Evolutionary conservation across 2,888 invertebrate genomes (phyloP), one percentile per base, ranked within the genome.

Genomic region (Drosophila melanocephala): DNA sequence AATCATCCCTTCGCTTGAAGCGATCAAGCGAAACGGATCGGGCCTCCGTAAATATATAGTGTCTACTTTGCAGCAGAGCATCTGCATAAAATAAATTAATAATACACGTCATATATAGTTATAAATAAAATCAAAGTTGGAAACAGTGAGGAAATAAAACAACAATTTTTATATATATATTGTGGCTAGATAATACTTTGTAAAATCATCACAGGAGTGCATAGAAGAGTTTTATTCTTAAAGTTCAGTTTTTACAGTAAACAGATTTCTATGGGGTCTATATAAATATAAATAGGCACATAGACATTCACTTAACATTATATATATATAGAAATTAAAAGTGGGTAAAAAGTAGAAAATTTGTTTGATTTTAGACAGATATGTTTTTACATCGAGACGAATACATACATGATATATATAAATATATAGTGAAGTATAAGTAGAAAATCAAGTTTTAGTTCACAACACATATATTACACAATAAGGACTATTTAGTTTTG

Each of bases 11-110:
- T 61, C 58, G 62, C 52, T 70, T 86, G 60, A 72, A 83, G 26
- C 91, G 92, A 83, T 92, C 92, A 74, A 92, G 84, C 19, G 92
- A 92, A 66, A 87, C 77, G 50, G 92, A 90, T 53, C 92, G 88
- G 35, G 64, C 76, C 39, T 91, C 90, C 77, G 61, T 53, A 47
- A 91, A 84, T 52, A 84, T 55, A 56, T 77, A 74, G 66, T 89
- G 86, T 70, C 78, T 87, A 56, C 78, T 78, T 44, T 72, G 79
- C 63, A 87, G 37, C 14, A 79, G 72, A 6, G 70, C 61, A 73
- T 79, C 91, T 77, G 79, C 70, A 47, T 58, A 47, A 66, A 66
- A 28, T 28, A 79, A 47, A 64, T 42, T 50, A 12, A 33, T 47
- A 26, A 33, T 47, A 39, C 62, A 42, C 42, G 16, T 35, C 14